A percentile compares a stretch with the other conserved stretches of the same genome.
These are phyloP conservation scores for Xestia sexstrigata DNA, from an alignment of 2,888 invertebrate species.

Conservation along the genomic window DNA sequence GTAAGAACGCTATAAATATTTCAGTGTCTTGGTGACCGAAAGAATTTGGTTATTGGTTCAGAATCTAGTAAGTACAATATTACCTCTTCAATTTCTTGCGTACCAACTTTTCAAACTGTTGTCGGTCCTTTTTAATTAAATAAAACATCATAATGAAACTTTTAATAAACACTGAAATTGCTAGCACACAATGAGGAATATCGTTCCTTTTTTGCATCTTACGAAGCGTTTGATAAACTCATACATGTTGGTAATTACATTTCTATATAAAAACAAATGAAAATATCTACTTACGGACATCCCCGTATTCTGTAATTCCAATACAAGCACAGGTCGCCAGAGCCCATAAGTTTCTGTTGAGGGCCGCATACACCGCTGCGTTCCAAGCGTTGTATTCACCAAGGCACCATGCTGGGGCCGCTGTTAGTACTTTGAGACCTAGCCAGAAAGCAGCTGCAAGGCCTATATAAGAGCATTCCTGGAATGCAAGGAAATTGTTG, in stretches of 20 bases:
- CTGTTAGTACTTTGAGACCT: conserved; percentile 44
- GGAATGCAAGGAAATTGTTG: conserved; percentile 9
- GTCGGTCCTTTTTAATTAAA: not conserved
- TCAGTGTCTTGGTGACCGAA: not conserved
- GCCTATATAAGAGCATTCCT: conserved; percentile 54
- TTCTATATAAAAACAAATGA: not conserved
- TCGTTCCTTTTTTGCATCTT: not conserved
- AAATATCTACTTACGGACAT: conserved; percentile 47
- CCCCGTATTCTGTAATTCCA: conserved; percentile 47
- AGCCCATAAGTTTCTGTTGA: conserved; percentile 61
- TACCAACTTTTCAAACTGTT: not conserved
- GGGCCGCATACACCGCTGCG: conserved; percentile 45
- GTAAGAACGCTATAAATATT: not conserved
- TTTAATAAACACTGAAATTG: not conserved
- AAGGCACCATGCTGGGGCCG: conserved; percentile 58
- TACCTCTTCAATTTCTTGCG: not conserved
- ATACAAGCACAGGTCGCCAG: conserved; percentile 43
- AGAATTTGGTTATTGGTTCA: not conserved
- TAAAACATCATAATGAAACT: not conserved
- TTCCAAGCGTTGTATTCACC: conserved; percentile 60
- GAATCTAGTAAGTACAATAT: not conserved
- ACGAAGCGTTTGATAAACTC: not conserved
- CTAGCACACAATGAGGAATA: no score
- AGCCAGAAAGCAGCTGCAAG: conserved; percentile 40
- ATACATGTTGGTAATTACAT: not conserved